A percentile compares a stretch with the other conserved stretches of the same genome.
These are phyloP conservation scores for Drosophila asahinai DNA, from an alignment of 1,140 invertebrate species.

Conservation along the genomic window DNA sequence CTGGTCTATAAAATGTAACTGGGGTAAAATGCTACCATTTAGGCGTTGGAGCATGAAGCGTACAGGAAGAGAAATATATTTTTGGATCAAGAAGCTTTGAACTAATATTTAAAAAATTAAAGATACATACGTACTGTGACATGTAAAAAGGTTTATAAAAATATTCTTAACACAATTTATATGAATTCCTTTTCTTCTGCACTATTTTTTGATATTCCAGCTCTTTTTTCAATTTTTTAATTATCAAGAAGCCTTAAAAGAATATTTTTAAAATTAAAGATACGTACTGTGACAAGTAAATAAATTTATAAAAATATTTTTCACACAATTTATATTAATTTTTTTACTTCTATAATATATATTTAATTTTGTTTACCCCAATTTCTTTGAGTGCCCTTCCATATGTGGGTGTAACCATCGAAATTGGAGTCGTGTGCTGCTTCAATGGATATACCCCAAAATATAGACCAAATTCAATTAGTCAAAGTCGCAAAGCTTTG, in stretches of 20 bases:
- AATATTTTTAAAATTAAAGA: too few species aligned
- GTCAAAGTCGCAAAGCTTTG: constrained; percentile 51
- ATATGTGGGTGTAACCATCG: constrained; percentile 62
- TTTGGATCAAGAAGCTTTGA: fast-evolving
- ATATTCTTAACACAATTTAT: not conserved
- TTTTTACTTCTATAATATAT: not conserved
- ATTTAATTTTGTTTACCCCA: too few species aligned
- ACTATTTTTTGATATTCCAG: too few species aligned
- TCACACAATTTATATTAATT: fast-evolving
- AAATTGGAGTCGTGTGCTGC: constrained; percentile 52
- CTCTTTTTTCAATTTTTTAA: too few species aligned
- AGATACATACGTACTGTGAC: too few species aligned
- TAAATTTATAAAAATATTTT: not conserved
- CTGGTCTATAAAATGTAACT: constrained; percentile 40
- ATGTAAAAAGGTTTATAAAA: too few species aligned
- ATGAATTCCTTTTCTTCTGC: not conserved
- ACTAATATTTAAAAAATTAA: not conserved
- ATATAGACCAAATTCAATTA: constrained; percentile 69
- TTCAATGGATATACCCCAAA: constrained; percentile 62
- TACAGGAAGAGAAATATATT: constrained; percentile 11
- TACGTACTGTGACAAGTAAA: fast-evolving
- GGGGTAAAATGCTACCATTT: constrained; percentile 39
- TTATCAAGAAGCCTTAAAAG: too few species aligned
- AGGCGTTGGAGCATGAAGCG: constrained; percentile 33
- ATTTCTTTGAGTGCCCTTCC: constrained; percentile 5